These are phyloP conservation scores for Rynchops niger DNA, from an alignment of 2,113 vertebrate genomes.

Conservation along the genomic window DNA sequence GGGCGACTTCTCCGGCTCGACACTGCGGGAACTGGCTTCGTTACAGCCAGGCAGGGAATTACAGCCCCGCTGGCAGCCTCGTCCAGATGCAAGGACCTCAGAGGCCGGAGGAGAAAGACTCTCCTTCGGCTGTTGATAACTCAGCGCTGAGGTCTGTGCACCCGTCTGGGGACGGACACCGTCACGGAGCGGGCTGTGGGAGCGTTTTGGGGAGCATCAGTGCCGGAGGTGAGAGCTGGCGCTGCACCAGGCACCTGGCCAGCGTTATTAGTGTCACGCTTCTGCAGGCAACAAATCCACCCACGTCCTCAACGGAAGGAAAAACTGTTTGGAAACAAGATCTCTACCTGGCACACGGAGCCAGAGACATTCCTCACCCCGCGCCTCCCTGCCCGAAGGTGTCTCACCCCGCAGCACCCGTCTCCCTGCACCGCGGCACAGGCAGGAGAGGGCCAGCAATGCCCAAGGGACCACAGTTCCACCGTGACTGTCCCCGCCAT, in stretches of 20 bases:
- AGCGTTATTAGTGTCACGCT: neutral
- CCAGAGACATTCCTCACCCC: rapidly evolving
- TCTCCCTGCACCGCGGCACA: neutral
- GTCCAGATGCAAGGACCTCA: rapidly evolving
- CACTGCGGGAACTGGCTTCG: neutral
- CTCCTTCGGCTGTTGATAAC: neutral
- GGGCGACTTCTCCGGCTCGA: neutral
- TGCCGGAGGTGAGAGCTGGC: neutral
- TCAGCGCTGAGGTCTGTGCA: neutral
- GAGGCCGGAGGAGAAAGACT: neutral
- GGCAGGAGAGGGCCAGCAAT: neutral
- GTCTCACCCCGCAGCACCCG: rapidly evolving
- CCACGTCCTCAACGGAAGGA: neutral
- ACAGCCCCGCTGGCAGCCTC: neutral
- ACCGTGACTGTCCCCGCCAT: rapidly evolving
- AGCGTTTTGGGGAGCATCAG: neutral
- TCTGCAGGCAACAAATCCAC: constrained; percentile 1
- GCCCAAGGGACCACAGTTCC: neutral
- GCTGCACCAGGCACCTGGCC: neutral
- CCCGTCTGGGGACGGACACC: rapidly evolving
- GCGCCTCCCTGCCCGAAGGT: rapidly evolving
- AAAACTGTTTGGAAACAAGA: constrained; percentile 10
- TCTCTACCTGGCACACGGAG: neutral
- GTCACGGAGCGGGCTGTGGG: neutral
- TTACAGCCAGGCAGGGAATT: neutral